These are phyloP conservation scores for Anolis carolinensis DNA, from an alignment of 2,113 vertebrate genomes.

Conservation along the genomic window DNA sequence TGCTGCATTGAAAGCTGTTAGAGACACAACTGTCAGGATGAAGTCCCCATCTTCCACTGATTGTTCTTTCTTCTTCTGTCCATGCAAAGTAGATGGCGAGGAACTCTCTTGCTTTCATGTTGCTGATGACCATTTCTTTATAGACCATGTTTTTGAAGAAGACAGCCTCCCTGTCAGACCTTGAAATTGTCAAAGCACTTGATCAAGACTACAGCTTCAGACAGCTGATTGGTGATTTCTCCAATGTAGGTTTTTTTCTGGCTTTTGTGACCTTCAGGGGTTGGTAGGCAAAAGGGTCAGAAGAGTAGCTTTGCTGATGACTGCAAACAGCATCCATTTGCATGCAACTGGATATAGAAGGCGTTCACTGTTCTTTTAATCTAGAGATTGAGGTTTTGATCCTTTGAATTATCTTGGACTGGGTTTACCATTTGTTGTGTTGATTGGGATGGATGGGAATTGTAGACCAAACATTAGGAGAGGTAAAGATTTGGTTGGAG, in stretches of 20 bases:
- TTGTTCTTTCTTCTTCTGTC: neutral
- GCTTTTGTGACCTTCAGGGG: neutral
- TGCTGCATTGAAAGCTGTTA: neutral
- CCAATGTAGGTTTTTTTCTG: constrained; percentile 63
- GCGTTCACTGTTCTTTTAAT: no score
- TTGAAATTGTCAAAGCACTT: constrained; percentile 55
- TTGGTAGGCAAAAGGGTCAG: neutral
- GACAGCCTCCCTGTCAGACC: constrained; percentile 64
- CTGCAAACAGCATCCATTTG: neutral
- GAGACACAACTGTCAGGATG: no score
- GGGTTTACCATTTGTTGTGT: no score
- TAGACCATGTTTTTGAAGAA: constrained; percentile 66
- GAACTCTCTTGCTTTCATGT: neutral
- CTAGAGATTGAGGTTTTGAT: no score
- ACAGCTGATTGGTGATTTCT: constrained; percentile 73
- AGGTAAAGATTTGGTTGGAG: no score
- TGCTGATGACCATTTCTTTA: constrained; percentile 35
- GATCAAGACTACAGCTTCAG: constrained; percentile 61
- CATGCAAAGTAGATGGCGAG: neutral
- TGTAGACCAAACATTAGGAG: no score
- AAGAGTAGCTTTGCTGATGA: neutral
- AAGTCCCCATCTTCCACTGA: no score
- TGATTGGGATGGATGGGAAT: no score
- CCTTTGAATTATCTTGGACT: no score
- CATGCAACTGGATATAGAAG: neutral